Evolutionary conservation across 2,888 invertebrate species (phyloP).

Genomic region (Carabus problematicus): DNA sequence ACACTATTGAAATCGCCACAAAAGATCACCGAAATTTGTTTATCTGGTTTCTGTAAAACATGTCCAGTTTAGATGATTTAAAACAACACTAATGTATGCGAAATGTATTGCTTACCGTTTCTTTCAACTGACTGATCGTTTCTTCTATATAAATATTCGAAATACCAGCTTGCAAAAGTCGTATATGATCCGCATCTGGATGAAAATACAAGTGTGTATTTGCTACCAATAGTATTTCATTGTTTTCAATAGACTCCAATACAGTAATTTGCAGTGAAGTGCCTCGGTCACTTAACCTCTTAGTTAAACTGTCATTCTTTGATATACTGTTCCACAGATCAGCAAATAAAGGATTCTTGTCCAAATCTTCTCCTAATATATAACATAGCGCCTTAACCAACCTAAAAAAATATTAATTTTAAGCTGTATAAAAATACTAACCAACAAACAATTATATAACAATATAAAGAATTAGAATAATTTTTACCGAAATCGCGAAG

Average conservation of each 20-base stretch:
- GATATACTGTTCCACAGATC: slow-evolving; percentile 69
- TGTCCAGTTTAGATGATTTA: not conserved
- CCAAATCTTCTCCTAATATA: slow-evolving; percentile 67
- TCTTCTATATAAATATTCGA: slow-evolving; percentile 74
- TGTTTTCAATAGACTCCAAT: slow-evolving; percentile 66
- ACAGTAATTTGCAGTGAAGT: slow-evolving; percentile 71
- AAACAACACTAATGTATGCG: not conserved
- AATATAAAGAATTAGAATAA: slow-evolving; percentile 21
- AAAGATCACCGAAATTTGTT: slow-evolving; percentile 73
- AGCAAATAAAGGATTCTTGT: slow-evolving; percentile 62
- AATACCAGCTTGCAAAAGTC: slow-evolving; percentile 83
- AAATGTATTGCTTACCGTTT: slow-evolving; percentile 1
- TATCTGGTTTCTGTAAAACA: slow-evolving; percentile 54
- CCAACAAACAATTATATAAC: slow-evolving; percentile 19
- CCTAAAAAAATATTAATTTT: slow-evolving; percentile 50
- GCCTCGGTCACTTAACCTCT: slow-evolving; percentile 68
- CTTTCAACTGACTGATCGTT: slow-evolving; percentile 51
- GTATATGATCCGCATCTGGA: slow-evolving; percentile 88
- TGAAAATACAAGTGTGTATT: slow-evolving; percentile 96
- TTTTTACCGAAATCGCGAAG: slow-evolving; percentile 70
- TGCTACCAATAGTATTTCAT: slow-evolving; percentile 69
- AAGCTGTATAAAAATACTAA: slow-evolving; percentile 36
- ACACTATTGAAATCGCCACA: slow-evolving; percentile 95
- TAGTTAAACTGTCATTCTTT: slow-evolving; percentile 64
- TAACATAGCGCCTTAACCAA: slow-evolving; percentile 63